These are phyloP conservation scores for Tipula confusa DNA, from an alignment of 2,888 invertebrate species.

Conservation along the genomic window DNA sequence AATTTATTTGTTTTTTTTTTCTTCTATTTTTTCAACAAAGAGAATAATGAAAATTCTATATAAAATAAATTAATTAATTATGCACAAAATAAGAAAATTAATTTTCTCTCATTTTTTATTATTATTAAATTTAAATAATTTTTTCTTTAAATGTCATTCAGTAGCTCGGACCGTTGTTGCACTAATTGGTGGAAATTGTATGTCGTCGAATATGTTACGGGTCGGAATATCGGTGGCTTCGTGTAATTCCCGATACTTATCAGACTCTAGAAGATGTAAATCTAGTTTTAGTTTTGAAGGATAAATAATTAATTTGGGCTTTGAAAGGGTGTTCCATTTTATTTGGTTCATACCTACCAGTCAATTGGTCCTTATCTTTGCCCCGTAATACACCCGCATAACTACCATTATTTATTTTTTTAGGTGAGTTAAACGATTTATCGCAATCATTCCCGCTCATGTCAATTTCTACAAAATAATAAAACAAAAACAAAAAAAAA, in stretches of 20 bases:
- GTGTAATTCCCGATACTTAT: slow-evolving; percentile 48
- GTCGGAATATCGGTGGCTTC: slow-evolving; percentile 49
- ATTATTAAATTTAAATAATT: slow-evolving; percentile 25
- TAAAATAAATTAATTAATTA: background rate
- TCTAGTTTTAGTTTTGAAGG: background rate
- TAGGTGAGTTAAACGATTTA: slow-evolving; percentile 30
- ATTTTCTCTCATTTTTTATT: slow-evolving; percentile 20
- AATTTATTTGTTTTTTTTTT: background rate
- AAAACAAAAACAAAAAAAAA: too few species aligned
- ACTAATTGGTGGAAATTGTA: slow-evolving; percentile 48
- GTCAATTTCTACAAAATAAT: slow-evolving; percentile 37
- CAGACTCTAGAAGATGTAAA: slow-evolving; percentile 44
- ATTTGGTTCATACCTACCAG: slow-evolving; percentile 59
- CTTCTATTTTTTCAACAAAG: background rate
- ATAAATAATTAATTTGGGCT: background rate
- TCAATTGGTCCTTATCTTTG: slow-evolving; percentile 74
- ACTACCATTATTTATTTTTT: slow-evolving; percentile 47
- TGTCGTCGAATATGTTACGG: slow-evolving; percentile 46
- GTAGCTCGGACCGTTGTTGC: slow-evolving; percentile 34
- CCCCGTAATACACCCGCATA: slow-evolving; percentile 90
- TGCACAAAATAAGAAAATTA: background rate
- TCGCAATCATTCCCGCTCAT: slow-evolving; percentile 34
- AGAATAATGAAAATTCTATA: background rate
- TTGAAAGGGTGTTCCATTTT: slow-evolving; percentile 30
- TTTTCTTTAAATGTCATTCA: slow-evolving; percentile 35